These are phyloP conservation scores for Andrena trimmerana DNA, from an alignment of 2,888 invertebrate species.

Conservation along the genomic window DNA sequence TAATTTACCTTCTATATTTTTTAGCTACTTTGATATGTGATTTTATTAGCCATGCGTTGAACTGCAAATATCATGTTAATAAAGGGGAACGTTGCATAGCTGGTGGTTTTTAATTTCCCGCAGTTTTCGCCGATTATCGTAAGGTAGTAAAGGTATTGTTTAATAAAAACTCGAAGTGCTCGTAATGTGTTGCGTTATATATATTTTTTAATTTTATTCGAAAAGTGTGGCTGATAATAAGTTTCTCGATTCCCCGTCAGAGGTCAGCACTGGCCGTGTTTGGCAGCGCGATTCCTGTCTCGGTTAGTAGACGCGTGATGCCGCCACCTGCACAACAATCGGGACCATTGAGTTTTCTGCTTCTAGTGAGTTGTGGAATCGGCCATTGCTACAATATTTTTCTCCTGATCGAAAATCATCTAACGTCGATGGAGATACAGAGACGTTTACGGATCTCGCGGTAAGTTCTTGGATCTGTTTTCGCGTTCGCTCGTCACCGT, in stretches of 20 bases:
- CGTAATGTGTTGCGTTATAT: background rate
- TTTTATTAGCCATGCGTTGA: background rate
- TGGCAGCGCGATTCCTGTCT: conserved; percentile 39
- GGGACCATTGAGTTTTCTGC: conserved; percentile 74
- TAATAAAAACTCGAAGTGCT: too few relatives aligned
- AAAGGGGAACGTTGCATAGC: background rate
- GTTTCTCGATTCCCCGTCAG: conserved; percentile 42
- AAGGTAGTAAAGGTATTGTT: too few relatives aligned
- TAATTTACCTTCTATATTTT: background rate
- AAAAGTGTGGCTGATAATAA: background rate
- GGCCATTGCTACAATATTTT: conserved; percentile 79
- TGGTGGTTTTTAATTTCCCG: background rate
- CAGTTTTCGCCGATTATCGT: background rate
- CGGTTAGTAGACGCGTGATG: conserved; percentile 66
- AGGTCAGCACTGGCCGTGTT: conserved; percentile 53
- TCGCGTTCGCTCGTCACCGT: background rate
- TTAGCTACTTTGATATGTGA: background rate
- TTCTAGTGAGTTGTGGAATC: conserved; percentile 76
- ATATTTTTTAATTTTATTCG: background rate
- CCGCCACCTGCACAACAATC: conserved; percentile 71
- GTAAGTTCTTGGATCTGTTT: conserved; percentile 53
- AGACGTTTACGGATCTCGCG: conserved; percentile 39
- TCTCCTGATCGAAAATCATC: conserved; percentile 52
- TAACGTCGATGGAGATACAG: conserved; percentile 53
- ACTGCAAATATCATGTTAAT: background rate